Conservation (phyloP, 92 coral and sea anemone genomes). For the Scolanthus callimorphus region DNA sequence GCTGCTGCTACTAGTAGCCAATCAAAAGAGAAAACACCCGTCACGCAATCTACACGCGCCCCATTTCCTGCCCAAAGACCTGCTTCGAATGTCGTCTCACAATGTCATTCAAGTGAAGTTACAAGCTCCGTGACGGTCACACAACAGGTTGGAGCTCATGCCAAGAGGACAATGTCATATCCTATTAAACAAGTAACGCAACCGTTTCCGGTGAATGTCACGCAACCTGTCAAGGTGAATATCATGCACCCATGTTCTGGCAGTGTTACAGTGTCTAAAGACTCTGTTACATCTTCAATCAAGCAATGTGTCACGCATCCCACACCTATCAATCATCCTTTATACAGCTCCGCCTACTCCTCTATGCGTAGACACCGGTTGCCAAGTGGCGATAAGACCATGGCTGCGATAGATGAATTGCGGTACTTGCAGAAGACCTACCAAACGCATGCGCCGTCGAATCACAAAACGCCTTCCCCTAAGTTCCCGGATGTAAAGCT, state of each 20-base stretch:
- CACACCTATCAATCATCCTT: slow-evolving; percentile 1
- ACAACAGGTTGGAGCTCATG: neutral
- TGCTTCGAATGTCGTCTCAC: neutral
- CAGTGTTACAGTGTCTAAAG: too few relatives aligned
- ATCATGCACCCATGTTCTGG: too few relatives aligned
- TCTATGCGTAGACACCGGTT: slow-evolving; percentile 7
- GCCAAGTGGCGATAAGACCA: slow-evolving; percentile 14
- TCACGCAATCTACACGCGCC: slow-evolving; percentile 25
- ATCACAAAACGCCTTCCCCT: neutral
- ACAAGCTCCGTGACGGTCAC: neutral
- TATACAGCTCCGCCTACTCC: neutral
- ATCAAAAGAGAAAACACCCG: slow-evolving; percentile 17
- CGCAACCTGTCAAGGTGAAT: slow-evolving; percentile 12
- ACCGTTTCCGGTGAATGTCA: slow-evolving; percentile 14
- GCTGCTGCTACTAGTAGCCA: slow-evolving; percentile 1
- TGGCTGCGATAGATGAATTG: slow-evolving; percentile 5
- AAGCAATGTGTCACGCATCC: neutral
- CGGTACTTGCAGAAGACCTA: slow-evolving; percentile 2
- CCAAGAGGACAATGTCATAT: neutral
- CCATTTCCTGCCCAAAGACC: neutral
- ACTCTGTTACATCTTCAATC: too few relatives aligned
- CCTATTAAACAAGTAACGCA: neutral
- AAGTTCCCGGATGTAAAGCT: neutral
- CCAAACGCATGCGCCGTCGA: slow-evolving; percentile 3
- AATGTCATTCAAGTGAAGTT: too few relatives aligned